Conservation (phyloP, 2,888 invertebrate genomes). For the Tenthredo mesomela region DNA sequence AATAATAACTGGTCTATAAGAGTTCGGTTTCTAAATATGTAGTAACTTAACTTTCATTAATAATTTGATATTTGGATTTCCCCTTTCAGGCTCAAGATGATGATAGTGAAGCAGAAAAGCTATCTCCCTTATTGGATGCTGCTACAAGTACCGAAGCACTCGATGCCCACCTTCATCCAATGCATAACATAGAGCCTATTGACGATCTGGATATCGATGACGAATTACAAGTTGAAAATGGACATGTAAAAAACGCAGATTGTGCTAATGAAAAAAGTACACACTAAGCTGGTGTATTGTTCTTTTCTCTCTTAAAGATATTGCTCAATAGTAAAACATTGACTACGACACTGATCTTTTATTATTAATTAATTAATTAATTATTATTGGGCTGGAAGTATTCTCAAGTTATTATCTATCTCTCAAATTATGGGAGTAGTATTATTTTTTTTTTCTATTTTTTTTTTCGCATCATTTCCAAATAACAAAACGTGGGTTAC, state of each 20-base stretch:
- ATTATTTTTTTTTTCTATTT: background rate
- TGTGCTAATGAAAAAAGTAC: conserved; percentile 27
- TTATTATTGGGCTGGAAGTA: conserved; percentile 22
- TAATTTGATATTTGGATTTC: background rate
- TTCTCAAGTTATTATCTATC: conserved; percentile 22
- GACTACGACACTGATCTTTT: conserved; percentile 7
- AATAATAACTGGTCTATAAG: background rate
- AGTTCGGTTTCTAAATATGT: conserved; percentile 25
- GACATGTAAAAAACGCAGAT: conserved; percentile 61
- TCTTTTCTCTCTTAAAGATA: background rate
- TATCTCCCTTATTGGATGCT: conserved; percentile 86
- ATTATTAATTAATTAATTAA: background rate
- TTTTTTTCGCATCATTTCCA: background rate
- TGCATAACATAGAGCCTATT: conserved; percentile 57
- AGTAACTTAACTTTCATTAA: conserved; percentile 54
- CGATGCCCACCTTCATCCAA: conserved; percentile 67
- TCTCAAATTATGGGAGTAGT: background rate
- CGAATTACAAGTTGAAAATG: conserved; percentile 72
- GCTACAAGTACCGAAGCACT: conserved; percentile 72
- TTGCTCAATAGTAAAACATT: conserved; percentile 32
- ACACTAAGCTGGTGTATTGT: background rate
- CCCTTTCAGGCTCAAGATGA: conserved; percentile 81
- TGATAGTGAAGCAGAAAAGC: conserved; percentile 91
- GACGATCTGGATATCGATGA: conserved; percentile 74
- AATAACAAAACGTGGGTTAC: background rate